phyloP scores from a whole-genome alignment of 92 coral and sea anemone genomes.

The Bergia puertoricense region DNA sequence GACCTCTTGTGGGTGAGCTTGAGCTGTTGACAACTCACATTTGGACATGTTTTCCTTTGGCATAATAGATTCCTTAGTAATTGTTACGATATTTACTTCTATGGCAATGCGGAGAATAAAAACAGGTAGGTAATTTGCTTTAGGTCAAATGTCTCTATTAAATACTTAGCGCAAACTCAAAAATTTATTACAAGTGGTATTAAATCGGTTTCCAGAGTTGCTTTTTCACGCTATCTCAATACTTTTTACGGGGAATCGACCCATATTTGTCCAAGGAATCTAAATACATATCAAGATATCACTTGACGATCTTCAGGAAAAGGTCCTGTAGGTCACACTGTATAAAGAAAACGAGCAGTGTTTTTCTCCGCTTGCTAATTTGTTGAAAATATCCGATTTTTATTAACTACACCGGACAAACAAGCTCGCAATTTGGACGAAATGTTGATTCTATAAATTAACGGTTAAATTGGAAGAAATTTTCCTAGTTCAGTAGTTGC shows the following conservation, averaged over 20 bases:
- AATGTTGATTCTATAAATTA: neutral
- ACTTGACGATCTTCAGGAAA: neutral
- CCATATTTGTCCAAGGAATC: slow-evolving; percentile 20
- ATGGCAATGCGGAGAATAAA: neutral
- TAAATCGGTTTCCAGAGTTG: neutral
- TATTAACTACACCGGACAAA: slow-evolving; percentile 29
- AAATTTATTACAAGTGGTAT: neutral
- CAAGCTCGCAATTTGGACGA: slow-evolving; percentile 2
- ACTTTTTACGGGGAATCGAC: neutral
- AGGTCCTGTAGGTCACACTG: slow-evolving; percentile 18
- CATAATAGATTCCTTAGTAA: neutral
- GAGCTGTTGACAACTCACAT: slow-evolving; percentile 25
- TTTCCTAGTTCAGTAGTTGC: too few relatives aligned
- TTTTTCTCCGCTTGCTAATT: slow-evolving; percentile 7
- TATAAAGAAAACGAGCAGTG: neutral
- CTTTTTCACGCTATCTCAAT: neutral
- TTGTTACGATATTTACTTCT: neutral
- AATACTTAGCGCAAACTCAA: neutral
- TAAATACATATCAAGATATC: neutral
- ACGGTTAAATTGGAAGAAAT: neutral
- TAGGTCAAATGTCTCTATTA: neutral
- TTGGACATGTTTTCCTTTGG: slow-evolving; percentile 2
- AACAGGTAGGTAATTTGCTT: neutral
- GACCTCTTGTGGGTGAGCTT: slow-evolving; percentile 10
- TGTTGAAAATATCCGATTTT: neutral